Evolutionary conservation across 92 coral and sea anemone species (phyloP).

Genomic region (Zoanthus gigantus): DNA sequence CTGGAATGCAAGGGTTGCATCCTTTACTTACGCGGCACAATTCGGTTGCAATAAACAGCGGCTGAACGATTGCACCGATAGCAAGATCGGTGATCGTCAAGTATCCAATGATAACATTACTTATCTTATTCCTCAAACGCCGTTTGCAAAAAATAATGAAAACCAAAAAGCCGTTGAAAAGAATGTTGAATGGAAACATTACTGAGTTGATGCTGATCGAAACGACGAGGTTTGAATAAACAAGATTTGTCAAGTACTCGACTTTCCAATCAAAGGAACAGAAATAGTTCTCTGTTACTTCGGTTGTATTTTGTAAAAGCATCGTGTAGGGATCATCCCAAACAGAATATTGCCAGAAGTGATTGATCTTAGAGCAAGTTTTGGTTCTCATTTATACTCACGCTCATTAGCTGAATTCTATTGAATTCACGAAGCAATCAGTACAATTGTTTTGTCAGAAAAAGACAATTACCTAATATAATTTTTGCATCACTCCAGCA

Average conservation of each 20-base stretch:
- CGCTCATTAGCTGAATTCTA: background rate
- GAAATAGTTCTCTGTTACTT: background rate
- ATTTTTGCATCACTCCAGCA: too few relatives aligned
- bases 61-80: background rate
- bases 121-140: background rate
- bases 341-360: background rate
- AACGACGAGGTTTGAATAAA: background rate
- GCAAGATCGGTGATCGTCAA: too few relatives aligned
- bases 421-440: background rate
- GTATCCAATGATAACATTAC: background rate
- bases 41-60: background rate
- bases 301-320: background rate
- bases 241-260: background rate
- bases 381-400: background rate
- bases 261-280: background rate
- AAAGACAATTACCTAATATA: background rate
- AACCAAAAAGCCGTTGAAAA: background rate
- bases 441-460: background rate
- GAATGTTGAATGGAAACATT: background rate
- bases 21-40: background rate
- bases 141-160: background rate
- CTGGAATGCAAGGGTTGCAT: background rate
- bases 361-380: background rate
- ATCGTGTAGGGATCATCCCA: background rate
- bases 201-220: background rate